These are phyloP conservation scores for Sthenelais limicola DNA, from an alignment of 2,888 invertebrate species.

Conservation along the genomic window DNA sequence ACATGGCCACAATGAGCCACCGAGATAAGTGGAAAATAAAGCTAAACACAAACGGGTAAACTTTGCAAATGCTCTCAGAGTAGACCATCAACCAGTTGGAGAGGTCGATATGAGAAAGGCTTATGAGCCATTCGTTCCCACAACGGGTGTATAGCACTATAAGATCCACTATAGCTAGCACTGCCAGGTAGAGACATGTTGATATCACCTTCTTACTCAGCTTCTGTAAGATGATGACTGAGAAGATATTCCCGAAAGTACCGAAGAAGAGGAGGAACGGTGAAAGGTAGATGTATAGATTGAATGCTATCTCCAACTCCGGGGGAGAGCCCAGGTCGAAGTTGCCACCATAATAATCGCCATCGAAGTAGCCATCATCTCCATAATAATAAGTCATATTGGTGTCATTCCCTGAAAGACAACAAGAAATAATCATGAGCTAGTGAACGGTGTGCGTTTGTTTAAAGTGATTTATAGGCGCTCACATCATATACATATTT, in stretches of 20 bases:
- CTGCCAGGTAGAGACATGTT: slow-evolving; percentile 64
- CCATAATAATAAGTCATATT: slow-evolving; percentile 30
- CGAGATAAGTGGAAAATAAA: slow-evolving; percentile 60
- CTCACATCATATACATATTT: too few species aligned
- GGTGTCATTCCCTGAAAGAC: slow-evolving; percentile 38
- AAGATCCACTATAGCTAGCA: slow-evolving; percentile 61
- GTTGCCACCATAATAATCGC: slow-evolving; percentile 16
- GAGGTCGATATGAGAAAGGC: slow-evolving; percentile 43
- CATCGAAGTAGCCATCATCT: not conserved
- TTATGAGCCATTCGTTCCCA: slow-evolving; percentile 63
- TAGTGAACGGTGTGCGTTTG: not conserved
- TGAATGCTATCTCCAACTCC: slow-evolving; percentile 42
- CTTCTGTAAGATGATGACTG: slow-evolving; percentile 54
- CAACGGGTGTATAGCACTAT: slow-evolving; percentile 63
- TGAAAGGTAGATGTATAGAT: slow-evolving; percentile 55
- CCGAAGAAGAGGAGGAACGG: slow-evolving; percentile 61
- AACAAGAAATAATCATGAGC: not conserved
- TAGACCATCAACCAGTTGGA: slow-evolving; percentile 55
- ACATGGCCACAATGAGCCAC: slow-evolving; percentile 66
- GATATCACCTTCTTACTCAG: slow-evolving; percentile 63
- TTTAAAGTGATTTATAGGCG: too few species aligned
- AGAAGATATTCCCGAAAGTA: slow-evolving; percentile 59
- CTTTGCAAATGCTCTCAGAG: slow-evolving; percentile 67
- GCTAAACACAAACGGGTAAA: slow-evolving; percentile 64
- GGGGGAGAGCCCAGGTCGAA: slow-evolving; percentile 15